Evolutionary conservation across 2,113 vertebrate species (phyloP), one percentile per base, ranked within the genome.

Genomic region (Gobiocypris rarus): DNA sequence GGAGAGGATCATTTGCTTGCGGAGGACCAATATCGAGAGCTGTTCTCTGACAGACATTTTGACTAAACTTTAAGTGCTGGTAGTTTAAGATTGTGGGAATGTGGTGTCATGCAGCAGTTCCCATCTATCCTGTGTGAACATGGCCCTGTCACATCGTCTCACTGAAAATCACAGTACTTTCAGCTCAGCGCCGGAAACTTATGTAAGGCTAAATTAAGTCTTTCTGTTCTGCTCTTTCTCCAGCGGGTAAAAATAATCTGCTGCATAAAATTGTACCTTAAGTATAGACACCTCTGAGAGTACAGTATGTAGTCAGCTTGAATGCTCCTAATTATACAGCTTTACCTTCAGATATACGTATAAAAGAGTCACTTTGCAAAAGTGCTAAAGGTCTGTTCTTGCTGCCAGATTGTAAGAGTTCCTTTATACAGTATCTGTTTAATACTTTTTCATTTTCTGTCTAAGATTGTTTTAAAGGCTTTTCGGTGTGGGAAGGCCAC

Each of bases 201-300:
- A 48, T 80, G 77, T 80, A 31, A 80, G 77, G 77, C 77, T 80
- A 80, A 80, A 65, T 80, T 26, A 80, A 43, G 59, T 80, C 43
- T 80, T 28, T 28, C 24, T 13, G 77, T 24, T 24, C 75, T 77
- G 54, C 17, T 67, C 24, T 34, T 67, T 50, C 77, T 65, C 43
- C 3, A n/a, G 24, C 1, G 3, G 8, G 17, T 34, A 80, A 80
- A 65, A 65, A 65, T 67, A 48, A 80, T 80, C 43, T 79, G 59
- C 77, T 67, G 10, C 59, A 50, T 80, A 31, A 67, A 80, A 80
- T 67, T 65, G 59, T 19, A 63, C 34, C 38, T 43, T 79, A 28
- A 79, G 76, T 24, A 17, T 34, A 59, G 22, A 22, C 41, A 61
- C 59, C 41, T 43, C 17, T 26, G 19, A 71, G 69, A 45, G 38